Conservation (phyloP, 1,140 invertebrate species). For the Trigoniulus corallinus region DNA sequence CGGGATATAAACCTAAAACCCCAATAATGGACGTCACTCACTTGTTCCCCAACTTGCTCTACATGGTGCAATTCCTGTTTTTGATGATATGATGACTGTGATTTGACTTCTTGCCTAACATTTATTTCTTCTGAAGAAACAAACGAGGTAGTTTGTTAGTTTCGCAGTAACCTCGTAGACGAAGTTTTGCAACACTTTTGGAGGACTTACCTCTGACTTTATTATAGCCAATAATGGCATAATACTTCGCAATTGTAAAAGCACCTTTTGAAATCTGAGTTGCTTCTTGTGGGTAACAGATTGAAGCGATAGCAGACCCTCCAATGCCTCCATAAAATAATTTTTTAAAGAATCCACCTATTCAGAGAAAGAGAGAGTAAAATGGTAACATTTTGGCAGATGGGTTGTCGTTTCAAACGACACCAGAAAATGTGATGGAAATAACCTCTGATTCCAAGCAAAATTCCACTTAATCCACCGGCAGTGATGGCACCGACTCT, state of each 20-base stretch:
- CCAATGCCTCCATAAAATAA: conserved; percentile 16
- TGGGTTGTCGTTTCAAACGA: neutral
- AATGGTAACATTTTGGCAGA: conserved; percentile 1
- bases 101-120: neutral
- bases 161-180: no score
- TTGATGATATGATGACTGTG: neutral
- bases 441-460: conserved; percentile 19
- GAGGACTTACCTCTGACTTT: neutral
- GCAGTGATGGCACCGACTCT: conserved; percentile 20
- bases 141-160: neutral
- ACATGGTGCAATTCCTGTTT: neutral
- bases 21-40: conserved; percentile 6
- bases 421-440: conserved; percentile 12
- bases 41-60: conserved; percentile 7
- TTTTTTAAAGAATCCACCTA: conserved; percentile 18
- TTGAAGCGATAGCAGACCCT: conserved; percentile 13
- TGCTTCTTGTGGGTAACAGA: conserved; percentile 20
- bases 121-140: neutral
- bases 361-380: no score
- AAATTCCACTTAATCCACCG: conserved; percentile 21
- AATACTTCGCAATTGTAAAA: conserved; percentile 11
- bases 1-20: neutral
- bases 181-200: no score
- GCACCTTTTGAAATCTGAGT: conserved; percentile 12
- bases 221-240: conserved; percentile 8